These are phyloP conservation scores for Nomada flava DNA, from an alignment of 2,888 invertebrate species.

Conservation along the genomic window DNA sequence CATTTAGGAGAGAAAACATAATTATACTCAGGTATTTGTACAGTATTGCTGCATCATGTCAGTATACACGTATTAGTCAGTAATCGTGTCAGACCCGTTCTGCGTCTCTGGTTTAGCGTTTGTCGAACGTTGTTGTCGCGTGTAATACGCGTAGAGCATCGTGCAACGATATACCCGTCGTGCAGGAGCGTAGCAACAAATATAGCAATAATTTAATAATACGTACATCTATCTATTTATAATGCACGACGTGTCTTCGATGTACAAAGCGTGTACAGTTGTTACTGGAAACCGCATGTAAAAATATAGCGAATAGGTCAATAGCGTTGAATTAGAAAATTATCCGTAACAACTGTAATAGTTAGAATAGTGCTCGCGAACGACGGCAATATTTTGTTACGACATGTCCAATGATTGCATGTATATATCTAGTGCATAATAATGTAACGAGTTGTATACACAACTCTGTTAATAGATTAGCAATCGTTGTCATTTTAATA, in stretches of 20 bases:
- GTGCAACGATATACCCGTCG: constrained; percentile 43
- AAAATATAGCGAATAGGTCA: neutral
- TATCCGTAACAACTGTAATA: neutral
- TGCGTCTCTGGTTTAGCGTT: constrained; percentile 14
- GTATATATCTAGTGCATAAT: neutral
- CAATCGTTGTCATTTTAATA: neutral
- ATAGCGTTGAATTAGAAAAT: constrained; percentile 1
- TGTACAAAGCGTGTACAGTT: constrained; percentile 1
- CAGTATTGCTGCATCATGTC: constrained; percentile 52
- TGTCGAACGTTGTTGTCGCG: neutral
- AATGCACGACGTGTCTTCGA: neutral
- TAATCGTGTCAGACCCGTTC: neutral
- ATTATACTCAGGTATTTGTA: constrained; percentile 50
- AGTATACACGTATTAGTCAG: constrained; percentile 23
- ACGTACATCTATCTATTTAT: constrained; percentile 1
- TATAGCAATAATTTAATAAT: constrained; percentile 28
- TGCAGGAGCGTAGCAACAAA: neutral
- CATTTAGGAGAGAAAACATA: constrained; percentile 14
- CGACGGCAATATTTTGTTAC: constrained; percentile 32
- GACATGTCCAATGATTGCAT: neutral
- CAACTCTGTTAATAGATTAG: constrained; percentile 9
- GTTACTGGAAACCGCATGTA: neutral
- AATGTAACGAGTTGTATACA: constrained; percentile 7
- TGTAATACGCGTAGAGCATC: neutral
- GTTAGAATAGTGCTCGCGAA: neutral